phyloP scores from a whole-genome alignment of 1,140 invertebrate genomes.

The Plectrocnemia conspersa region DNA sequence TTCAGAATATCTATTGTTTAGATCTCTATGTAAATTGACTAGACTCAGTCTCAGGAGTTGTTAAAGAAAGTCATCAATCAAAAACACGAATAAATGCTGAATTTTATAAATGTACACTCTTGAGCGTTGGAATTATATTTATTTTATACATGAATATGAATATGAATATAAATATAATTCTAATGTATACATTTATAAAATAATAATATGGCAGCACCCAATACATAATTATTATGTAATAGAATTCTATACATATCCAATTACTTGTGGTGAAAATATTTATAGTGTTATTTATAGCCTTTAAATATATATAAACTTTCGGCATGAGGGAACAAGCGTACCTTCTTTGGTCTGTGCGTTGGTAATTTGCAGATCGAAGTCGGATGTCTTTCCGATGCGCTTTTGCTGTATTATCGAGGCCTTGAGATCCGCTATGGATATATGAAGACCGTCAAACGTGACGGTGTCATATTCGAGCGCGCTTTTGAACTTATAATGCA shows the following conservation, averaged over 20 bases:
- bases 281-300: not conserved
- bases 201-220: no score
- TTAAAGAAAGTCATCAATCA: no score
- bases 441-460: constrained; percentile 94
- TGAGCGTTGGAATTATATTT: no score
- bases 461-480: constrained; percentile 92
- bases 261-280: constrained; percentile 20
- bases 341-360: constrained; percentile 98
- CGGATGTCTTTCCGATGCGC: constrained; percentile 85
- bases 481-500: constrained; percentile 98
- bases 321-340: constrained; percentile 50
- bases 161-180: no score
- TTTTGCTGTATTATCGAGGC: constrained; percentile 93
- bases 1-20: no score
- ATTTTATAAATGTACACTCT: no score
- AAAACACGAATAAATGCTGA: no score
- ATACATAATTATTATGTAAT: not conserved
- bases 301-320: not conserved
- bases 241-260: constrained; percentile 7
- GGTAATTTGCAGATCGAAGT: constrained; percentile 93
- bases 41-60: no score
- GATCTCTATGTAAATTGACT: no score
- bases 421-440: constrained; percentile 91
- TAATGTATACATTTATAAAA: no score
- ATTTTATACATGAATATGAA: no score